phyloP scores from a whole-genome alignment of 2,888 invertebrate genomes.

The Elegia similella region DNA sequence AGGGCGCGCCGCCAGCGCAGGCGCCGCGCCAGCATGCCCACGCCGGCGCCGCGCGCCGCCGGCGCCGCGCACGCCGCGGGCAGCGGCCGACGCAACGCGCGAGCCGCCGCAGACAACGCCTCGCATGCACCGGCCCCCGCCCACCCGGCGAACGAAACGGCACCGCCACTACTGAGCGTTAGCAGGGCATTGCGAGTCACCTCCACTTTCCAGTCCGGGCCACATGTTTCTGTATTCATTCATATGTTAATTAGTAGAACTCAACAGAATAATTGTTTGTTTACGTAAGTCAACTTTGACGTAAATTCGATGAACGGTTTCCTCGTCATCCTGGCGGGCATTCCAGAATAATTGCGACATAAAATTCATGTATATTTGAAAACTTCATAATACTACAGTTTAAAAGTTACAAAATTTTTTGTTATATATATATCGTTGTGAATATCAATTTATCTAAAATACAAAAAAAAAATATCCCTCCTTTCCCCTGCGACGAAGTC shows the following conservation, averaged over 20 bases:
- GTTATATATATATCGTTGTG: too few relatives aligned
- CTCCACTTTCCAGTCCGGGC: conserved; percentile 38
- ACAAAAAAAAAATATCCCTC: too few relatives aligned
- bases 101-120: conserved; percentile 41
- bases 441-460: too few relatives aligned
- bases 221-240: conserved; percentile 52
- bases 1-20: conserved; percentile 50
- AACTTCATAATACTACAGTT: too few relatives aligned
- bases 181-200: conserved; percentile 45
- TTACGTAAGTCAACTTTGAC: too few relatives aligned
- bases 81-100: conserved; percentile 32
- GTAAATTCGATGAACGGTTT: too few relatives aligned
- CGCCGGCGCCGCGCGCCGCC: conserved; percentile 40
- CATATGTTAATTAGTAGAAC: background rate
- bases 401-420: too few relatives aligned
- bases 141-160: conserved; percentile 40
- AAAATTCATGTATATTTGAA: too few relatives aligned
- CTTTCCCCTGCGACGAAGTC: too few relatives aligned
- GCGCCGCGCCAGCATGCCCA: conserved; percentile 38
- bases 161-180: conserved; percentile 40
- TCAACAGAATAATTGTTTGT: too few relatives aligned
- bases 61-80: conserved; percentile 33
- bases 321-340: too few relatives aligned
- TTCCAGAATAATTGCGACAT: too few relatives aligned
- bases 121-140: conserved; percentile 41